Percentiles rank a stretch among this genome's conserved stretches.
phyloP scores from a whole-genome alignment of 1,140 invertebrate genomes.

The Telenomus remus region DNA sequence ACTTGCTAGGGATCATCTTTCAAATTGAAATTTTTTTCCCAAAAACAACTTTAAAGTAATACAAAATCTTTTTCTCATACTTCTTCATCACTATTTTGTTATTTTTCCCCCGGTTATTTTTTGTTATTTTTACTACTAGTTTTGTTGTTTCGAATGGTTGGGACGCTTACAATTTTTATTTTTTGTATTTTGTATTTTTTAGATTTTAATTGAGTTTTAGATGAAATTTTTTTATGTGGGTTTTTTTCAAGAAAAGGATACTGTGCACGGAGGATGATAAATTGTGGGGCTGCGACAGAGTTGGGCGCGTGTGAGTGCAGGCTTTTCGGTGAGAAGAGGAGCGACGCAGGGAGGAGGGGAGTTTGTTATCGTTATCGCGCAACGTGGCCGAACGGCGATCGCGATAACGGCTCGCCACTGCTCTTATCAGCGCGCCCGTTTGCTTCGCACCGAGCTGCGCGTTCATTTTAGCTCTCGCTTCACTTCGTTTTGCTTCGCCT shows the following conservation, averaged over 20 bases:
- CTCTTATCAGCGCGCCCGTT: constrained; percentile 67
- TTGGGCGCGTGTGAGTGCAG: constrained; percentile 54
- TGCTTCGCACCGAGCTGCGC: constrained; percentile 64
- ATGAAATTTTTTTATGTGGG: too few relatives aligned
- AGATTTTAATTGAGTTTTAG: too few relatives aligned
- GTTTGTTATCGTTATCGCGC: constrained; percentile 76
- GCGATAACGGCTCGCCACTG: constrained; percentile 72
- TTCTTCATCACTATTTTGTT: too few relatives aligned
- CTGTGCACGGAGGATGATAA: constrained; percentile 43
- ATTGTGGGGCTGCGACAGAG: constrained; percentile 46
- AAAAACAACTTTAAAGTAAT: too few relatives aligned
- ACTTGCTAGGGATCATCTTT: neutral
- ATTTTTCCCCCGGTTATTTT: too few relatives aligned
- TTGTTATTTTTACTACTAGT: constrained; percentile 5
- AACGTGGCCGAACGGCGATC: constrained; percentile 74
- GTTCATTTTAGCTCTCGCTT: constrained; percentile 61
- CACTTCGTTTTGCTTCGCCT: constrained; percentile 62
- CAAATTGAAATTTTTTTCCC: too few relatives aligned
- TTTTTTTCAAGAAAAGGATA: too few relatives aligned
- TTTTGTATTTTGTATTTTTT: too few relatives aligned
- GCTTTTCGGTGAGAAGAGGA: constrained; percentile 44
- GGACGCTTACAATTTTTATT: too few relatives aligned
- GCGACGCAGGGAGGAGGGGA: constrained; percentile 49
- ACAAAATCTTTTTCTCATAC: too few relatives aligned
- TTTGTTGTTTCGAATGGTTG: neutral